Conservation (phyloP, 2,113 vertebrate species). For the Podarcis cretensis region DNA sequence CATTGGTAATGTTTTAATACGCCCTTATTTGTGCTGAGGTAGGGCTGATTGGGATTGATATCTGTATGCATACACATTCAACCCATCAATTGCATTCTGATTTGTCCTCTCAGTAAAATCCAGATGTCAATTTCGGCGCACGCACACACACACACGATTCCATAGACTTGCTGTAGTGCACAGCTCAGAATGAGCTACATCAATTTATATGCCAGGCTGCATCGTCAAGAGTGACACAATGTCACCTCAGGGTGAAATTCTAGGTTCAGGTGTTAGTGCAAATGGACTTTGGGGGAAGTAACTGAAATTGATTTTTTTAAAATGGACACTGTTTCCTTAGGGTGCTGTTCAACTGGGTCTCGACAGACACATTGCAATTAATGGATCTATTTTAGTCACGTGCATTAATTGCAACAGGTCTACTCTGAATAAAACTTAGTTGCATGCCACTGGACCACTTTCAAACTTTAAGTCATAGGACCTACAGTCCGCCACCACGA, state of each 20-base stretch:
- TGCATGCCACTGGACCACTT: no score
- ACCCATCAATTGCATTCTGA: not conserved
- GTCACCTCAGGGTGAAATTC: not conserved
- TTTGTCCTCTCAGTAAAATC: not conserved
- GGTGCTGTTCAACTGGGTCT: no score
- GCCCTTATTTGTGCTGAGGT: fast-evolving
- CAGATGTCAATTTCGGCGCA: not conserved
- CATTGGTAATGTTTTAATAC: not conserved
- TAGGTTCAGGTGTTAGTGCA: not conserved
- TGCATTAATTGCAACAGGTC: no score
- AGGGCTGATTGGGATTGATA: not conserved
- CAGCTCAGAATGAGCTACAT: not conserved
- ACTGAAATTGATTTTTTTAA: no score
- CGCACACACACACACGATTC: not conserved
- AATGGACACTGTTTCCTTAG: no score
- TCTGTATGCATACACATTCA: not conserved
- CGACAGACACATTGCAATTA: no score
- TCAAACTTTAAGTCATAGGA: no score
- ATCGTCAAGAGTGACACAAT: not conserved
- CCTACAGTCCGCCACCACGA: no score
- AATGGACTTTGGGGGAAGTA: not conserved
- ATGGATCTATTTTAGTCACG: no score
- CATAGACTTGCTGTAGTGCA: not conserved
- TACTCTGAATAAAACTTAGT: no score
- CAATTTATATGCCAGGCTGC: not conserved